Conservation (phyloP, 2,888 invertebrate genomes). For the Tachina fera region DNA sequence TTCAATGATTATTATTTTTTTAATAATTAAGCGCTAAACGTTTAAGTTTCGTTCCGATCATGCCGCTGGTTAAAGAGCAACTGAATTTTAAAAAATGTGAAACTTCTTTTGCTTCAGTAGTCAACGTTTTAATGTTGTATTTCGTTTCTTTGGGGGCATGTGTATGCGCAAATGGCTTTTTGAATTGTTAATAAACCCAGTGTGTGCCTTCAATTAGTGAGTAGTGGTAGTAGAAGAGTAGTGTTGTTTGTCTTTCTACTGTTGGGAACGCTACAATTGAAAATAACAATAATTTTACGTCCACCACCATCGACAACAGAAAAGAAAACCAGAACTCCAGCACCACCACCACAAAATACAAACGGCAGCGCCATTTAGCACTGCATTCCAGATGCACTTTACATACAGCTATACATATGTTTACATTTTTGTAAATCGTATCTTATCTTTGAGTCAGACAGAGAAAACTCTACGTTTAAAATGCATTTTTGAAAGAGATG, state of each 20-base stretch:
- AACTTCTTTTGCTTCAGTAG: conserved; percentile 63
- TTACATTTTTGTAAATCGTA: conserved; percentile 38
- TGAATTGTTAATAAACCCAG: conserved; percentile 40
- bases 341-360: conserved; percentile 33
- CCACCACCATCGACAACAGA: background rate
- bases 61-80: conserved; percentile 77
- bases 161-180: conserved; percentile 61
- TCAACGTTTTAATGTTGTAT: conserved; percentile 19
- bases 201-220: conserved; percentile 24
- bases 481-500: conserved; percentile 61
- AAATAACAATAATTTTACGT: conserved; percentile 27
- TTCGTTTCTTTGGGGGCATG: conserved; percentile 33
- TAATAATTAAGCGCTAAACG: conserved; percentile 53
- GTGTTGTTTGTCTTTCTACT: conserved; percentile 23
- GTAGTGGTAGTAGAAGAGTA: background rate
- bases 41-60: conserved; percentile 74
- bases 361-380: conserved; percentile 44
- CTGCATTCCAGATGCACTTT: conserved; percentile 35
- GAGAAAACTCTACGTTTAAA: conserved; percentile 34
- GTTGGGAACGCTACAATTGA: conserved; percentile 52
- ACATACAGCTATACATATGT: conserved; percentile 43
- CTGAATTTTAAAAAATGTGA: conserved; percentile 75
- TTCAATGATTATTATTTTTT: background rate
- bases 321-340: conserved; percentile 38
- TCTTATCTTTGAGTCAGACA: conserved; percentile 14